Evolutionary conservation across 2,888 invertebrate species (phyloP).

Genomic region (Drosophila lacicola): DNA sequence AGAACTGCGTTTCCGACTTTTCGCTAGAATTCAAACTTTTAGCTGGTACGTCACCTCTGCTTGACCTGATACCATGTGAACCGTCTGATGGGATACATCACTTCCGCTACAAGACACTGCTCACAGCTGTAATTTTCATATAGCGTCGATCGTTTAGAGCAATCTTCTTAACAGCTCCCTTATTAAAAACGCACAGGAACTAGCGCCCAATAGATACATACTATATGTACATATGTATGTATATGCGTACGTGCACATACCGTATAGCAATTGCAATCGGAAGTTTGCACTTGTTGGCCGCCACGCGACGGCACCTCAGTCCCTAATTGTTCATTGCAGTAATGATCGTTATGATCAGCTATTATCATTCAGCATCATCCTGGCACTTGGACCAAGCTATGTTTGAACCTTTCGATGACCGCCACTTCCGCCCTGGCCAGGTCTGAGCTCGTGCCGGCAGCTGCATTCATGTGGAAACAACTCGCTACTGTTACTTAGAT

Average conservation of each 20-base stretch:
- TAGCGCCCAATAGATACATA: conserved; percentile 27
- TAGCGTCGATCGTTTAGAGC: conserved; percentile 51
- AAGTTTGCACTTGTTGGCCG: conserved; percentile 39
- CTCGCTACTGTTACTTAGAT: conserved; percentile 64
- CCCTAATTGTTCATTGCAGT: conserved; percentile 50
- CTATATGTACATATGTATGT: neutral
- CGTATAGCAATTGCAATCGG: conserved; percentile 48
- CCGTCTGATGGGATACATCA: conserved; percentile 39
- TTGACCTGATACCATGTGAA: conserved; percentile 53
- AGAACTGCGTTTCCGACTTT: conserved; percentile 64
- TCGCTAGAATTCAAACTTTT: conserved; percentile 52
- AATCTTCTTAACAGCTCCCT: conserved; percentile 61
- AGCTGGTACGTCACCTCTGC: conserved; percentile 20
- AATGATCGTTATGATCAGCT: conserved; percentile 15
- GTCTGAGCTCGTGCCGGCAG: conserved; percentile 34
- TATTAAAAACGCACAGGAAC: conserved; percentile 61
- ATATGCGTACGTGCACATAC: conserved; percentile 12
- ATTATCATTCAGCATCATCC: conserved; percentile 19
- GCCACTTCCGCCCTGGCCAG: conserved; percentile 44
- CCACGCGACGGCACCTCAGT: conserved; percentile 50
- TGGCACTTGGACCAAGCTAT: conserved; percentile 17
- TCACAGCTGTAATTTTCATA: conserved; percentile 44
- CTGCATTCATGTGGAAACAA: conserved; percentile 63
- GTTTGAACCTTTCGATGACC: conserved; percentile 50
- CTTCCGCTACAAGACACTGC: conserved; percentile 58